A percentile compares a stretch with the other conserved stretches of the same genome.
Conservation (phyloP, 2,797 vertebrate genomes). For the Anniella stebbinsi region DNA sequence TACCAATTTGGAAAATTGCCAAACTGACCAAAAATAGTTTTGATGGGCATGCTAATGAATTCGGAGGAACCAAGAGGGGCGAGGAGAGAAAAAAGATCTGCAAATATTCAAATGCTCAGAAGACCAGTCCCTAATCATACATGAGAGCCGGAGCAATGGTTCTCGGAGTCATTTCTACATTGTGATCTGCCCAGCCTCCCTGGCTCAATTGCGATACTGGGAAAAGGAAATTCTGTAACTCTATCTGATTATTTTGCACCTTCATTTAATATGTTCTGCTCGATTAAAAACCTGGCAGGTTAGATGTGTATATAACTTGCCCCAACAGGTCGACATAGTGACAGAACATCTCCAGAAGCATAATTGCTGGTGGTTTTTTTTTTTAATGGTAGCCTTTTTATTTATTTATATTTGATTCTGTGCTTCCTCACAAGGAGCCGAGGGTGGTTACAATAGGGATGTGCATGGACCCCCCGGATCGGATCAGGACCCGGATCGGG, state of each 20-base stretch:
- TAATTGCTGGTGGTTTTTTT: background rate
- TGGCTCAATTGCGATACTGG: background rate
- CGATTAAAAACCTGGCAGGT: background rate
- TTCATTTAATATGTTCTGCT: background rate
- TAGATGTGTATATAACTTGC: background rate
- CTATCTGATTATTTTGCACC: conserved; percentile 2
- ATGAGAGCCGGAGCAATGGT: background rate
- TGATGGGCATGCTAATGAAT: conserved; percentile 20
- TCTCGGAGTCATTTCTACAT: background rate
- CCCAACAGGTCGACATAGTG: background rate
- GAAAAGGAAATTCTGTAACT: background rate
- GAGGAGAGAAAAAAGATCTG: background rate
- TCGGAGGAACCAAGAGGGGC: background rate
- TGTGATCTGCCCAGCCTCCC: background rate
- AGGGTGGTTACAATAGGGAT: too few species aligned
- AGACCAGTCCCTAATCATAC: background rate
- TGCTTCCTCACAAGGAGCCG: too few species aligned
- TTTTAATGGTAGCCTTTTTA: background rate
- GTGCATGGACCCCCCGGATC: too few species aligned
- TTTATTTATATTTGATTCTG: background rate
- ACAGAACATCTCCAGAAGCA: background rate
- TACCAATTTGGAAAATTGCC: conserved; percentile 21
- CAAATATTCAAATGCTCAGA: background rate
- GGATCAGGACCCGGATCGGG: too few species aligned
- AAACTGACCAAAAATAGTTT: conserved; percentile 8